phyloP scores from a whole-genome alignment of 1,140 invertebrate species.

The honey bee (Apis mellifera) region Amel_HAv3.1 CM009945.2:2970501-2971000 shows the following conservation, averaged over 20 bases:
- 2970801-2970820: constrained; percentile 41
- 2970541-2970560: constrained; percentile 59
- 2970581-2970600: constrained; percentile 43
- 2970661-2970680: constrained; percentile 43
- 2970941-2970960: background rate
- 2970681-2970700: constrained; percentile 41
- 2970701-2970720: constrained; percentile 45
- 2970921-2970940: constrained; percentile 49
- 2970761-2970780: constrained; percentile 17
- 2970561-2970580: constrained; percentile 46
- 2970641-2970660: constrained; percentile 35
- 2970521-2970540: constrained; percentile 61
- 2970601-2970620: constrained; percentile 45
- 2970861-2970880: constrained; percentile 61
- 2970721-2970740: constrained; percentile 5
- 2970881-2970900: constrained; percentile 59
- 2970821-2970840: constrained; percentile 40
- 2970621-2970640: constrained; percentile 54
- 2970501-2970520: constrained; percentile 58
- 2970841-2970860: constrained; percentile 12
- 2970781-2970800: constrained; percentile 14
- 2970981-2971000: constrained; percentile 16
- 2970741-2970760: background rate
- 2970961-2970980: constrained; percentile 21
- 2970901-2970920: constrained; percentile 68